A percentile compares a stretch with the other conserved stretches of the same genome.
phyloP scores from a whole-genome alignment of 1,140 invertebrate genomes.

The Anoplophora glabripennis region DNA sequence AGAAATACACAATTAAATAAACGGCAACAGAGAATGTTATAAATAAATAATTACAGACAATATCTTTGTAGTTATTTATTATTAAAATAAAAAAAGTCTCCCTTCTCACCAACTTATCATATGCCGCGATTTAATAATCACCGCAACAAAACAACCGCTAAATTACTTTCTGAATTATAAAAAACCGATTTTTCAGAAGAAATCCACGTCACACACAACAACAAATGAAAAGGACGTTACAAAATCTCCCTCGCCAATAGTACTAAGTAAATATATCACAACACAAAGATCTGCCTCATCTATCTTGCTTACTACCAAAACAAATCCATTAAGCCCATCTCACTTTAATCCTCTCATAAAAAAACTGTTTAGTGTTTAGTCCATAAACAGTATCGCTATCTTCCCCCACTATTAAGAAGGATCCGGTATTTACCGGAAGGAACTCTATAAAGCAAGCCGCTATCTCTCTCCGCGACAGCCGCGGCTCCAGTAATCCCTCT shows the following conservation, averaged over 20 bases:
- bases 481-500: conserved; percentile 1
- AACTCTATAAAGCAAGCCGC: conserved; percentile 15
- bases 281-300: conserved; percentile 33
- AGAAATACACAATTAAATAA: no score
- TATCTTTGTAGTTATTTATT: no score
- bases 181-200: neutral
- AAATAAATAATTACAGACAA: no score
- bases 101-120: no score
- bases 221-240: conserved; percentile 29
- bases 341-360: conserved; percentile 45
- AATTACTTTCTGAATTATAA: conserved; percentile 16
- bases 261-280: conserved; percentile 31
- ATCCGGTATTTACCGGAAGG: conserved; percentile 34
- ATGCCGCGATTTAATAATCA: no score
- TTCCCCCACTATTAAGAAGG: conserved; percentile 39
- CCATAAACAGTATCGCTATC: conserved; percentile 48
- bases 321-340: conserved; percentile 47
- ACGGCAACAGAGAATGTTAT: no score
- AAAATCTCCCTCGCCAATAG: conserved; percentile 27
- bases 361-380: conserved; percentile 49
- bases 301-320: conserved; percentile 42
- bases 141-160: neutral
- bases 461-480: conserved; percentile 21
- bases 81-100: no score
- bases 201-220: conserved; percentile 4